phyloP scores from a whole-genome alignment of 2,888 invertebrate genomes.

The Ormyrus nitidulus region DNA sequence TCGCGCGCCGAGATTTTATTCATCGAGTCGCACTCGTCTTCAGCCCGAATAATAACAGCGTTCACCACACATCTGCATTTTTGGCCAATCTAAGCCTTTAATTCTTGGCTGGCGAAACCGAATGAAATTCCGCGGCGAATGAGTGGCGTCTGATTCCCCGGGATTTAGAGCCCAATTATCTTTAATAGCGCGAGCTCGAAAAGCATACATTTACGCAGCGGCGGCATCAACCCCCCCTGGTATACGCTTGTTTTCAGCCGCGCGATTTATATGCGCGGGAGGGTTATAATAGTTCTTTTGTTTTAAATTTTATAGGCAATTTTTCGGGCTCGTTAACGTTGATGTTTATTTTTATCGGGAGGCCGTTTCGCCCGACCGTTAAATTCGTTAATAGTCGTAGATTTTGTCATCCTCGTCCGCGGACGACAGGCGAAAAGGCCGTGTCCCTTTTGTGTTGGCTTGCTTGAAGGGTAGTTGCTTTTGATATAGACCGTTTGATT shows the following conservation, averaged over 20 bases:
- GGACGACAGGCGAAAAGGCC: too few species aligned
- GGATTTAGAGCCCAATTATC: conserved; percentile 55
- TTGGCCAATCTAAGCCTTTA: conserved; percentile 5
- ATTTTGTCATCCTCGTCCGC: neutral
- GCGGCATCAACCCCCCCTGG: neutral
- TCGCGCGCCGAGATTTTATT: too few species aligned
- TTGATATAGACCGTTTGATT: too few species aligned
- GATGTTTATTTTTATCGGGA: conserved; percentile 49
- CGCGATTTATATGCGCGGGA: conserved; percentile 46
- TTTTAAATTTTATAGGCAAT: conserved; percentile 53
- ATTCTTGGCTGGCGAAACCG: conserved; percentile 19
- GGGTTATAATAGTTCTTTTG: conserved; percentile 45
- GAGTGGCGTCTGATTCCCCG: conserved; percentile 53
- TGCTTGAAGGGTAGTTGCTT: too few species aligned
- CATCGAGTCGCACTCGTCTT: too few species aligned
- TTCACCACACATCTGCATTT: conserved; percentile 31
- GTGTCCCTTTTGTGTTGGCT: too few species aligned
- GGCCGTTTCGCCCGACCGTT: conserved; percentile 12
- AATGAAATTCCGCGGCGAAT: conserved; percentile 40
- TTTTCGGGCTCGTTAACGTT: conserved; percentile 49
- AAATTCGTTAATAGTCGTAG: conserved; percentile 13
- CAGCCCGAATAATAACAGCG: conserved; percentile 14
- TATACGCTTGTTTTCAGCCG: conserved; percentile 34
- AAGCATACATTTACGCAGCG: conserved; percentile 34
- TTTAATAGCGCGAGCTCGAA: conserved; percentile 52